These are phyloP conservation scores for Drosophila auraria DNA, from an alignment of 1,140 invertebrate genomes.

Conservation along the genomic window DNA sequence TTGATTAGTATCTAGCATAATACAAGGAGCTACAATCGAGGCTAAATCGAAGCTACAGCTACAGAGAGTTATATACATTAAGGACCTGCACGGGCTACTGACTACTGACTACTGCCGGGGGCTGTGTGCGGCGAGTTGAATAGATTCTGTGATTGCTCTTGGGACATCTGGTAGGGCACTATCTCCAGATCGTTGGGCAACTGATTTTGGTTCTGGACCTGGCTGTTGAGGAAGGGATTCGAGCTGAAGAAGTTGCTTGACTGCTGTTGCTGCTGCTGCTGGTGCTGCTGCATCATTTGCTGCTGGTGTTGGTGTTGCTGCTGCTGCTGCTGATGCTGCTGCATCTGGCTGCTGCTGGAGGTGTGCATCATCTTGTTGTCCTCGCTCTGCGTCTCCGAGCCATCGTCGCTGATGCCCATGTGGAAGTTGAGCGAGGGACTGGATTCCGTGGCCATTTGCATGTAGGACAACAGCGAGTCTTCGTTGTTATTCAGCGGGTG, in stretches of 20 bases:
- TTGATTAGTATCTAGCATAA: slow-evolving; percentile 34
- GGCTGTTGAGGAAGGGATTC: slow-evolving; percentile 62
- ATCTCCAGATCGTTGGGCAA: slow-evolving; percentile 80
- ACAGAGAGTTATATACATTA: slow-evolving; percentile 35
- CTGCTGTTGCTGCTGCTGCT: slow-evolving; percentile 47
- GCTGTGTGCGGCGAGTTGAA: slow-evolving; percentile 71
- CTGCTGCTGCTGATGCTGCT: slow-evolving; percentile 35
- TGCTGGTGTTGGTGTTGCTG: slow-evolving; percentile 45
- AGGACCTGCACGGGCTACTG: slow-evolving; percentile 35
- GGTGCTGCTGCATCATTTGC: slow-evolving; percentile 39
- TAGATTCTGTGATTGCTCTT: slow-evolving; percentile 78
- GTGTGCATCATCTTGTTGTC: slow-evolving; percentile 65
- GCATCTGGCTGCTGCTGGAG: slow-evolving; percentile 30
- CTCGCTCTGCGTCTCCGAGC: slow-evolving; percentile 68
- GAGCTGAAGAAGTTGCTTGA: slow-evolving; percentile 50
- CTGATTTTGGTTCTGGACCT: slow-evolving; percentile 59
- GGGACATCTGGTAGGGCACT: slow-evolving; percentile 79
- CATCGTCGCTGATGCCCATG: slow-evolving; percentile 80
- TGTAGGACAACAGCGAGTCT: slow-evolving; percentile 76
- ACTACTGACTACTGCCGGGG: slow-evolving; percentile 67
- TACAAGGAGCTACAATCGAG: slow-evolving; percentile 21
- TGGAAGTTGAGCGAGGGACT: slow-evolving; percentile 77
- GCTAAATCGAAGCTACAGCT: slow-evolving; percentile 9
- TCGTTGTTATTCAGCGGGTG: slow-evolving; percentile 71
- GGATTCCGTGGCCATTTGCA: slow-evolving; percentile 81